These are phyloP conservation scores for Pristiophorus japonicus DNA, from an alignment of 2,113 vertebrate genomes.

Conservation along the genomic window DNA sequence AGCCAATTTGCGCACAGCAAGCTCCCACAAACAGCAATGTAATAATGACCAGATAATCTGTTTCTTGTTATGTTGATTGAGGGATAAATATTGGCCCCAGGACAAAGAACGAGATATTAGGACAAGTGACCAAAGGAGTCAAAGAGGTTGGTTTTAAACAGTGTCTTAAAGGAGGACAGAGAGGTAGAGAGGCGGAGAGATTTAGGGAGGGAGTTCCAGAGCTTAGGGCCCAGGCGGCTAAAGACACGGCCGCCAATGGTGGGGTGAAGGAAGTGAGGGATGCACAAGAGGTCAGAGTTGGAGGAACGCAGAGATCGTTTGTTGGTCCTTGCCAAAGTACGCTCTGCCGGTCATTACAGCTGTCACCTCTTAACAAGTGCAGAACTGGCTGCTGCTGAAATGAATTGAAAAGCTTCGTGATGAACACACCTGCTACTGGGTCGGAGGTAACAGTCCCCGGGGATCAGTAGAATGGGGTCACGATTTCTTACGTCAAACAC, in stretches of 20 bases:
- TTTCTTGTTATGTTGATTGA: too few species aligned
- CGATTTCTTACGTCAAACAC: not conserved
- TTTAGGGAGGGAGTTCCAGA: not conserved
- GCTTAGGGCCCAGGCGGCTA: not conserved
- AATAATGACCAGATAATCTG: too few species aligned
- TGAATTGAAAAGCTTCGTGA: not conserved
- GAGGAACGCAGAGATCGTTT: not conserved
- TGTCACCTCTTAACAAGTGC: not conserved
- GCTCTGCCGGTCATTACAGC: not conserved
- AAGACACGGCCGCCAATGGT: too few species aligned
- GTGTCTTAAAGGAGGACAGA: not conserved
- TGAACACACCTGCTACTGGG: not conserved
- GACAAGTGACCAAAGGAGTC: not conserved
- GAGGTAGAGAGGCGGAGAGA: not conserved
- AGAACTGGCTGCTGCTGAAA: not conserved
- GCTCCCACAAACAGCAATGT: too few species aligned
- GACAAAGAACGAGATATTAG: not conserved
- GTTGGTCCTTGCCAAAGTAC: not conserved
- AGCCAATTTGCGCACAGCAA: too few species aligned
- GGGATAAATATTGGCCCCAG: too few species aligned
- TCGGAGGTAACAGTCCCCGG: not conserved
- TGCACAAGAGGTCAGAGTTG: not conserved
- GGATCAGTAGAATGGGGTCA: not conserved
- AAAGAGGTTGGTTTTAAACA: not conserved
- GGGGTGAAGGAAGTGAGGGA: not conserved